Conservation (phyloP, 2,888 invertebrate species). For the Parelbella ahira region DNA sequence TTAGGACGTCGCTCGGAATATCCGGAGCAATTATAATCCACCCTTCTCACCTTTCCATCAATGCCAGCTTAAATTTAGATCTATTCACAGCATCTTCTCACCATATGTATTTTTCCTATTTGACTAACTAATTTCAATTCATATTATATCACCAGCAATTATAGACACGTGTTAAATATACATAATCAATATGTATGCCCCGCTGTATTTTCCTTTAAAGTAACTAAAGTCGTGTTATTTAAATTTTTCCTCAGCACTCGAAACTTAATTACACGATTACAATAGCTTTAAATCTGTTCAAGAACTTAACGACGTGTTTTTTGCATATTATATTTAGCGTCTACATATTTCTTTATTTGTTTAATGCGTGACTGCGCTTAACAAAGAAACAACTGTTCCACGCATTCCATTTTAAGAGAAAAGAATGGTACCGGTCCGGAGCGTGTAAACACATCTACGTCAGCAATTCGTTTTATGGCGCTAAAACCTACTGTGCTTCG, state of each 20-base stretch:
- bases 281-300: no score
- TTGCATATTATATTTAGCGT: neutral
- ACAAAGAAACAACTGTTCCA: constrained; percentile 22
- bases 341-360: constrained; percentile 1
- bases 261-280: no score
- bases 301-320: neutral
- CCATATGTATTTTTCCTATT: no score
- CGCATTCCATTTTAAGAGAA: constrained; percentile 19
- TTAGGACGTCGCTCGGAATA: constrained; percentile 3
- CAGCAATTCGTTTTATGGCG: constrained; percentile 15
- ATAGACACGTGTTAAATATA: no score
- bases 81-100: no score
- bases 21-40: constrained; percentile 14
- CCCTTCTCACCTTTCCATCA: constrained; percentile 10
- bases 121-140: no score
- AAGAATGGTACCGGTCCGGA: constrained; percentile 13
- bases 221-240: no score
- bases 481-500: constrained; percentile 2
- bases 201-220: no score
- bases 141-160: no score
- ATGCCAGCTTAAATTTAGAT: no score
- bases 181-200: no score
- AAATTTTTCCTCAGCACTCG: no score
- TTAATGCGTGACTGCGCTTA: constrained; percentile 7
- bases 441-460: constrained; percentile 16